Evolutionary conservation across 2,797 vertebrate species (phyloP).

Genomic region (Gastrophryne carolinensis): DNA sequence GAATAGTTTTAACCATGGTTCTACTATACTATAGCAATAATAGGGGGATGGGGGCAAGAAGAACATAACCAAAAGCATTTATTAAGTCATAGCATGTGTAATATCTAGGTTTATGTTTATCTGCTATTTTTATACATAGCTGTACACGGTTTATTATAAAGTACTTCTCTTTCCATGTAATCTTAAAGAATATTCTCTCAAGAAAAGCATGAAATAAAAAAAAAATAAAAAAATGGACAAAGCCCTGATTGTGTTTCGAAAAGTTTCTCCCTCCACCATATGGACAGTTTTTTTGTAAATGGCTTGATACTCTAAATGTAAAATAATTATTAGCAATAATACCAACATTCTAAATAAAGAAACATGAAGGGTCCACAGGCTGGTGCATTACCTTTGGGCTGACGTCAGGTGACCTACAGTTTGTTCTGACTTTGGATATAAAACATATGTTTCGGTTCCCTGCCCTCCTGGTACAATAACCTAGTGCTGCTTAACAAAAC

Average conservation of each 20-base stretch:
- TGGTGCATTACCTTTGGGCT: neutral
- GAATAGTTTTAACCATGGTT: too few species aligned
- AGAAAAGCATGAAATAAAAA: neutral
- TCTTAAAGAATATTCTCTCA: neutral
- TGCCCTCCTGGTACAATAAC: slow-evolving; percentile 29
- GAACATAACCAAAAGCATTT: too few species aligned
- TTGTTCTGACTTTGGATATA: slow-evolving; percentile 4
- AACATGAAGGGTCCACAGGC: neutral
- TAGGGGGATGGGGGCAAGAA: too few species aligned
- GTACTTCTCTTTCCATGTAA: neutral
- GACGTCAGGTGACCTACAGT: too few species aligned
- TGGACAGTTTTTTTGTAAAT: neutral
- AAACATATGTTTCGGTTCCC: slow-evolving; percentile 4
- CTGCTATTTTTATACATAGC: neutral
- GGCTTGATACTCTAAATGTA: neutral
- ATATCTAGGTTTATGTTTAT: too few species aligned
- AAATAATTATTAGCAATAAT: neutral
- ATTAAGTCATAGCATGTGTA: too few species aligned
- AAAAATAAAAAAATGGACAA: neutral
- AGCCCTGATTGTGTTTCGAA: too few species aligned
- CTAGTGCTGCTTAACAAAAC: slow-evolving; percentile 33
- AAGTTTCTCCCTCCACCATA: neutral
- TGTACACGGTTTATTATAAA: neutral
- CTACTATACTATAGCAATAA: too few species aligned
- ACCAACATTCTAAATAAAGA: neutral